A percentile compares a stretch with the other conserved stretches of the same genome.
Conservation (phyloP, 1,140 invertebrate genomes). For the Pseudomyrmex cubaensis region DNA sequence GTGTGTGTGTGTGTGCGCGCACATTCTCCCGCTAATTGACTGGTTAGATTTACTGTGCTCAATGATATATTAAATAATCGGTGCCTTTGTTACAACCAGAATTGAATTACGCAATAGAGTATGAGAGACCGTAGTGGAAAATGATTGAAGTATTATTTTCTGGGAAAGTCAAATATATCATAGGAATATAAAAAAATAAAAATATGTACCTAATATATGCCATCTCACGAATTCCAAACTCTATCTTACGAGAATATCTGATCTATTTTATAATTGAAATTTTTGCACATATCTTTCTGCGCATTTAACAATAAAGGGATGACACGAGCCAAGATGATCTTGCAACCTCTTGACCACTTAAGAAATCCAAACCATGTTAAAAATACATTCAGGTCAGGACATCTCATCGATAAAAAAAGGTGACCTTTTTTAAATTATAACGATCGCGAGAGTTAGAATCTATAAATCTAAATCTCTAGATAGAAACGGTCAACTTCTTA, state of each 20-base stretch:
- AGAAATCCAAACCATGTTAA: too few relatives aligned
- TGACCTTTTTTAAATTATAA: too few relatives aligned
- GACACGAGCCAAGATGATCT: not conserved
- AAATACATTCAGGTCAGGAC: too few relatives aligned
- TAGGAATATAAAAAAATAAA: not conserved
- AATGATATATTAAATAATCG: not conserved
- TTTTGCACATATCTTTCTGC: not conserved
- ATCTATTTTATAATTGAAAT: constrained; percentile 6
- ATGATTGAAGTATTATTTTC: constrained; percentile 19
- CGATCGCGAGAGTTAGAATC: not conserved
- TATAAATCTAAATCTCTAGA: not conserved
- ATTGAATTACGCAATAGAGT: constrained; percentile 13
- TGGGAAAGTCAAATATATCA: not conserved
- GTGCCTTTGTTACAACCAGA: not conserved
- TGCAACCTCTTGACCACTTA: not conserved
- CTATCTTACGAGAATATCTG: not conserved
- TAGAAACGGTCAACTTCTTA: constrained; percentile 43
- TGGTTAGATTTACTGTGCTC: not conserved
- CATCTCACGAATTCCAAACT: constrained; percentile 10
- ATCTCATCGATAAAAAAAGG: too few relatives aligned
- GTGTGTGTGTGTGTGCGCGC: not conserved
- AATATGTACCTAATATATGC: too few relatives aligned
- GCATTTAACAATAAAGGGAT: constrained; percentile 17
- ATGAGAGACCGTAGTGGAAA: not conserved
- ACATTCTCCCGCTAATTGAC: constrained; percentile 14